Percentiles rank a stretch among this genome's conserved stretches.
These are phyloP conservation scores for Callinectes sapidus DNA, from an alignment of 2,888 invertebrate genomes.

Conservation along the genomic window DNA sequence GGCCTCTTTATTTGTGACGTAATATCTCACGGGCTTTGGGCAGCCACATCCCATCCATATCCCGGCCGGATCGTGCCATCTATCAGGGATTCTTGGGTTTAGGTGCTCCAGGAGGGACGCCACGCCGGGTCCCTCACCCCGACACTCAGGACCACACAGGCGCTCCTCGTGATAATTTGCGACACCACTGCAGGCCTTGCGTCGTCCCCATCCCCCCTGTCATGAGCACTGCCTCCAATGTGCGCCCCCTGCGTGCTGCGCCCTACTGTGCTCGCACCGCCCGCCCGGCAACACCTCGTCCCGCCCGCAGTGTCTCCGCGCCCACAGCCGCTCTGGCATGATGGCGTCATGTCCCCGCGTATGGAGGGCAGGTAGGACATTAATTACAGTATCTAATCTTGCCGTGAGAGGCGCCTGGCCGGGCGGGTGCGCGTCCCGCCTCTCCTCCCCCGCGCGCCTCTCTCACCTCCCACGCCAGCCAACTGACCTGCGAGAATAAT, in stretches of 20 bases:
- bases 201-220: neutral
- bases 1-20: constrained; percentile 39
- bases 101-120: constrained; percentile 40
- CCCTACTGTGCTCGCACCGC: neutral
- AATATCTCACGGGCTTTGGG: constrained; percentile 55
- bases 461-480: neutral
- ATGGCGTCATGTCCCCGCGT: constrained; percentile 34
- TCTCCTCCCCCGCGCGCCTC: constrained; percentile 12
- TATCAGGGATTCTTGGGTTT: constrained; percentile 48
- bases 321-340: neutral
- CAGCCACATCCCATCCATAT: constrained; percentile 42
- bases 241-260: neutral
- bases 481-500: constrained; percentile 10
- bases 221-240: neutral
- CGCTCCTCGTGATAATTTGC: neutral
- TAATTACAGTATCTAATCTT: constrained; percentile 61
- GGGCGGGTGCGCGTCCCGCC: constrained; percentile 48
- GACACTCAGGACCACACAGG: neutral
- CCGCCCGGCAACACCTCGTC: constrained; percentile 21
- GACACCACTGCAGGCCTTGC: neutral
- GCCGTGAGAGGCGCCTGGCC: constrained; percentile 50
- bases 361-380: constrained; percentile 47
- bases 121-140: constrained; percentile 24
- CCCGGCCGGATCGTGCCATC: constrained; percentile 43
- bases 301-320: neutral